Base-by-base conservation (phyloP, 2,797 vertebrate genomes). In the Ctenochaetus hawaiiensis region DNA sequence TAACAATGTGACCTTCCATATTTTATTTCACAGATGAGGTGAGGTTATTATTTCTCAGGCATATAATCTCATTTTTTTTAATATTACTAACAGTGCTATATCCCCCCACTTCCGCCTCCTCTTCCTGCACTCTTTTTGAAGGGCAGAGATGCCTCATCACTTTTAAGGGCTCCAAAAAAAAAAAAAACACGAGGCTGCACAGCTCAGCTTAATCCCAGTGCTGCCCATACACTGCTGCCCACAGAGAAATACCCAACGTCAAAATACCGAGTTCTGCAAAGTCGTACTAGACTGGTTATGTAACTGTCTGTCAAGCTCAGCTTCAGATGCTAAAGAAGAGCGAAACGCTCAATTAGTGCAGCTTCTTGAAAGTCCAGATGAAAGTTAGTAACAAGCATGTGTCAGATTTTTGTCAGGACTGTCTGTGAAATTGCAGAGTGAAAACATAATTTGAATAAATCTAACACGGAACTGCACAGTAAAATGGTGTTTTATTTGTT, bases 141-240 rank as follows among this genome's bases (percentile, higher is more conserved):
- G 77, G 82, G 57, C 78, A 85, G 72, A 75, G 63, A 83, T 78
- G 81, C 72, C 75, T 90, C 86, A 88, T 91, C 84, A 81, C 66
- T 88, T 90, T 83, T 70, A 81, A 81, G 60, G 77, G 77, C 62
- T 68, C 41, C 56, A 58, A 43, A 60, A 85, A 81, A 67, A 87
- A 80, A 51, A 23, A 43, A 41, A 48, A 39, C 70, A 37, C 6
- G 47, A 82, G 48, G 65, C 82, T 53, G 77, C 67, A 82, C 67
- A 60, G 83, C 87, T 88, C 85, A 81, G 84, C 77, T 86, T 91
- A 90, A 91, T 88, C 89, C 85, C 58, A 76, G 48, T 14, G 80
- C 79, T 87, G 82, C 54, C 78, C 67, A 34, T 51, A 72, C 22
- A 17, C 82, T 48, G 49, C 79, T 78, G 82, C 83, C 80, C 80